phyloP scores from a whole-genome alignment of 1,140 invertebrate species.

The Meloidogyne hapla region DNA sequence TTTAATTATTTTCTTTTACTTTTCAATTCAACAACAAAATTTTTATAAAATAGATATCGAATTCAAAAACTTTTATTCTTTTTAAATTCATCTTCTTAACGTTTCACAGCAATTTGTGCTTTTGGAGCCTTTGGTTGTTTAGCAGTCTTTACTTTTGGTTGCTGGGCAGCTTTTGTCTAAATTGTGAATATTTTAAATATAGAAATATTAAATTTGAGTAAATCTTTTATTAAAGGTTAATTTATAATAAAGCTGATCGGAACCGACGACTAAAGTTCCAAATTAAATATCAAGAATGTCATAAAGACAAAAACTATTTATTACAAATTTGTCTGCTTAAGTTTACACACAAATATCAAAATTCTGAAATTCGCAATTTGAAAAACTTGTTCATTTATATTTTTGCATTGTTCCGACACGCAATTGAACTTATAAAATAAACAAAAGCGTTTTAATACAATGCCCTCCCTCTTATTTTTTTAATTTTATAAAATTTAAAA shows the following conservation, averaged over 20 bases:
- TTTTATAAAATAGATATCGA: neutral
- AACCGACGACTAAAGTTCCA: too few species aligned
- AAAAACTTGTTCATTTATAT: neutral
- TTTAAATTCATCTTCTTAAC: conserved; percentile 35
- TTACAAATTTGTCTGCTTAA: neutral
- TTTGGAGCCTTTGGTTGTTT: conserved; percentile 47
- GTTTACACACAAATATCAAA: neutral
- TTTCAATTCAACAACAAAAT: neutral
- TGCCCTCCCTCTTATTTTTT: neutral
- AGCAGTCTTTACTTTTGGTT: conserved; percentile 40
- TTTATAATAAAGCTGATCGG: too few species aligned
- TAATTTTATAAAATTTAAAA: neutral
- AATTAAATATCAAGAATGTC: conserved; percentile 3
- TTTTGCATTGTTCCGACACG: conserved; percentile 23
- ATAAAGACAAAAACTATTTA: conserved; percentile 15
- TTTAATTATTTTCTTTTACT: neutral
- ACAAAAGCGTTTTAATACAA: conserved; percentile 19
- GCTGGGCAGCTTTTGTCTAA: conserved; percentile 58
- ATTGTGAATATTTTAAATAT: conserved; percentile 23
- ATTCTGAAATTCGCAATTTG: neutral
- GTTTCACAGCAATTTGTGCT: conserved; percentile 61
- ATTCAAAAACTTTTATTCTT: neutral
- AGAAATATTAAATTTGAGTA: neutral
- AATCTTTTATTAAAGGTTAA: too few species aligned
- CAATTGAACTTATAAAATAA: neutral